phyloP scores from a whole-genome alignment of 2,888 invertebrate genomes.

The Salpingus planirostris region DNA sequence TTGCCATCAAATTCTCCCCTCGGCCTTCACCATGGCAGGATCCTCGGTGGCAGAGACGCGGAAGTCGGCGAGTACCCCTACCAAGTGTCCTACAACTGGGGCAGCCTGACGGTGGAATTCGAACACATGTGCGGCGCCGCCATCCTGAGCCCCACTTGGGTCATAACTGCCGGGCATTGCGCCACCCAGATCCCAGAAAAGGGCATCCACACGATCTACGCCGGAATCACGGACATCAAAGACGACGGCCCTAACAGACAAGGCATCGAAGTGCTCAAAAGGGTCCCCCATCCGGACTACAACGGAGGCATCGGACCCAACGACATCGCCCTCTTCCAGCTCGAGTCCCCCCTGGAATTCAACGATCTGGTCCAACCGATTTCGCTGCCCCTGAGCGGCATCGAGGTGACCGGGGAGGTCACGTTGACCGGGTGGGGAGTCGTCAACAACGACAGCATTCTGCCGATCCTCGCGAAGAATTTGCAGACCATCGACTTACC shows the following conservation, averaged over 20 bases:
- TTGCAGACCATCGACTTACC: slow-evolving; percentile 6
- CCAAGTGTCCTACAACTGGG: slow-evolving; percentile 6
- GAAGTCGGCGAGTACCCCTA: slow-evolving; percentile 1
- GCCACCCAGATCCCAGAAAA: too few species aligned
- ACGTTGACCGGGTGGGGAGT: neutral
- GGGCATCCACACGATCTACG: too few species aligned
- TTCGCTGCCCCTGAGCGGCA: neutral
- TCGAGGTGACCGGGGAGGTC: neutral
- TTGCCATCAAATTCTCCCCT: too few species aligned
- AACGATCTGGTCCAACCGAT: neutral
- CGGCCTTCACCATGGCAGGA: too few species aligned
- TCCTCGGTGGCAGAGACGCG: slow-evolving; percentile 4
- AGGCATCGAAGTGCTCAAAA: too few species aligned
- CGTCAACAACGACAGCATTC: slow-evolving; percentile 5
- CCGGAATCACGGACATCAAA: too few species aligned
- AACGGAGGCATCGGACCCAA: too few species aligned
- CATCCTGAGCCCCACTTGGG: slow-evolving; percentile 7
- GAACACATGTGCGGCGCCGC: slow-evolving; percentile 6
- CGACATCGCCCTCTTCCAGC: neutral
- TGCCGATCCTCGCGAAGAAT: slow-evolving; percentile 3
- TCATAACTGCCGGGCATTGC: slow-evolving; percentile 11
- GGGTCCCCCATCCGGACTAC: too few species aligned
- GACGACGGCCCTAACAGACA: too few species aligned
- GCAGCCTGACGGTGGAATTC: neutral
- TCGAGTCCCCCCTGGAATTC: neutral